phyloP scores from a whole-genome alignment of 2,113 vertebrate genomes.

The Tragelaphus buxtoni region DNA sequence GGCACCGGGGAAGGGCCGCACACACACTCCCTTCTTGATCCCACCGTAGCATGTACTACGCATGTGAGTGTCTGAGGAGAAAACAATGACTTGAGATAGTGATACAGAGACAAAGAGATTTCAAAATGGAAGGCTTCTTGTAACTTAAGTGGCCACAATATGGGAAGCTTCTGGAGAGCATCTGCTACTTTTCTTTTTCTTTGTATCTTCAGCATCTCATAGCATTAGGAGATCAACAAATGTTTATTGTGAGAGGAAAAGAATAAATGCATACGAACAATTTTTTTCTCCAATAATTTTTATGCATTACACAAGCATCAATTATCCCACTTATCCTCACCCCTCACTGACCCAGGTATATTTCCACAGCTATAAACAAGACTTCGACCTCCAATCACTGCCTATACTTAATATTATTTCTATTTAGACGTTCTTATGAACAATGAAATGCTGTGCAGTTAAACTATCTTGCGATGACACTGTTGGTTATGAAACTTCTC shows the following conservation, averaged over 20 bases:
- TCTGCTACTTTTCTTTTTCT: neutral
- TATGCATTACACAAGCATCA: neutral
- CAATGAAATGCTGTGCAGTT: neutral
- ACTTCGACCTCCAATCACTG: neutral
- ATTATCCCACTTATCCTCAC: neutral
- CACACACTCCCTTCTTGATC: slow-evolving; percentile 96
- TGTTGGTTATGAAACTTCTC: neutral
- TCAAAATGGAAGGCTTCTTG: neutral
- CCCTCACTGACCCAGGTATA: neutral
- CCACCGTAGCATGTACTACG: slow-evolving; percentile 96
- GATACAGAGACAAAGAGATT: neutral
- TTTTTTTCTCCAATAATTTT: neutral
- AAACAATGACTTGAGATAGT: neutral
- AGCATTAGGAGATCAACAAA: neutral
- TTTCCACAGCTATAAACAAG: neutral
- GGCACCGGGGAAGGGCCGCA: slow-evolving; percentile 92
- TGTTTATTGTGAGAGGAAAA: neutral
- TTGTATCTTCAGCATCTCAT: neutral
- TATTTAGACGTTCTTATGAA: neutral
- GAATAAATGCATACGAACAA: neutral
- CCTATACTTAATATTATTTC: neutral
- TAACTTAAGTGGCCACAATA: neutral
- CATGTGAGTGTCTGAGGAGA: slow-evolving; percentile 91
- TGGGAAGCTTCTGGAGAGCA: neutral
- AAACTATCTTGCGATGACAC: neutral